phyloP scores from a whole-genome alignment of 2,113 vertebrate genomes.

The Malurus melanocephalus region DNA sequence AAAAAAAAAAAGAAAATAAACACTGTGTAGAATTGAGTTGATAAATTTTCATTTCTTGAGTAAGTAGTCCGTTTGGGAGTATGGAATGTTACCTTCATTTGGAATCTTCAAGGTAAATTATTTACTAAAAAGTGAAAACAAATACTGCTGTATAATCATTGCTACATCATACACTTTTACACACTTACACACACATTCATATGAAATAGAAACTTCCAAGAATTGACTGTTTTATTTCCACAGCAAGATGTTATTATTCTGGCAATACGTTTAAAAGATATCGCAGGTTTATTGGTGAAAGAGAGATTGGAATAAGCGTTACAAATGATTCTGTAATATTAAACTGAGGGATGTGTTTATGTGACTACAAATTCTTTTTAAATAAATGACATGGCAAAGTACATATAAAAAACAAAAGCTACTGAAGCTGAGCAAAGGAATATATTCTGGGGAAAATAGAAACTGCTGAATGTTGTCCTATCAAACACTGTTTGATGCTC shows the following conservation, averaged over 20 bases:
- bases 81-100: neutral
- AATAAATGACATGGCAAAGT: neutral
- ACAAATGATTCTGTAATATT: neutral
- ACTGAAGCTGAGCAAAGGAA: neutral
- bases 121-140: conserved; percentile 14
- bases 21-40: conserved; percentile 56
- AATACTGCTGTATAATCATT: neutral
- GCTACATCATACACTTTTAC: neutral
- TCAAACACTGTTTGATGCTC: neutral
- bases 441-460: neutral
- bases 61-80: neutral
- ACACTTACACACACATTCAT: neutral
- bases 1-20: conserved; percentile 69
- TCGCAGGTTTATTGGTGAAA: neutral
- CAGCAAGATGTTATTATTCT: neutral
- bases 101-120: conserved; percentile 18
- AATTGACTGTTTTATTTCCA: neutral
- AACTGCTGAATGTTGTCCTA: neutral
- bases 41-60: conserved; percentile 53
- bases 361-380: neutral
- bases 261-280: neutral
- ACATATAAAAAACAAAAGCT: neutral
- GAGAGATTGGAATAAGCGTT: neutral
- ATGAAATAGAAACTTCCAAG: neutral
- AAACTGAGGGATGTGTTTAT: neutral